Percentiles rank a stretch among this genome's conserved stretches.
These are phyloP conservation scores for Leptinotarsa juncta DNA, from an alignment of 2,888 invertebrate genomes.

Conservation along the genomic window DNA sequence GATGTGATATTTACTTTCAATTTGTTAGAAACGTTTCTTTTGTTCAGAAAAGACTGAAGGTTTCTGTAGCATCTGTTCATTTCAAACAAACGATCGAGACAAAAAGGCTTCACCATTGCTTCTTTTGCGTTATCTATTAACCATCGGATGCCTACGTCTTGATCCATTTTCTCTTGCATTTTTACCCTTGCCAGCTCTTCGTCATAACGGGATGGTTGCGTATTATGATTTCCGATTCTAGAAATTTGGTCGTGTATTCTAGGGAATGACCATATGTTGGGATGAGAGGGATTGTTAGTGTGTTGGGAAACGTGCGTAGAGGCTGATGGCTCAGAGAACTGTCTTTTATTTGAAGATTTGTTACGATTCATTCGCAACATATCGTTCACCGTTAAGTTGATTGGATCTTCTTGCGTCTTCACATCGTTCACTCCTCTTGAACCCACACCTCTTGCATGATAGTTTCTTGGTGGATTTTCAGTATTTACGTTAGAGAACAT, in stretches of 20 bases:
- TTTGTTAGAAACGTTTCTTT: slow-evolving; percentile 16
- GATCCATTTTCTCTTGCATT: slow-evolving; percentile 4
- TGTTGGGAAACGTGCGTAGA: not conserved
- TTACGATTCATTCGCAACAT: not conserved
- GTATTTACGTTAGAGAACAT: not conserved
- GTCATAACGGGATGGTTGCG: not conserved
- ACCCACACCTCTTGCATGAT: not conserved
- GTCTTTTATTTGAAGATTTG: not conserved
- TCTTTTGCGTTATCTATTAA: slow-evolving; percentile 25
- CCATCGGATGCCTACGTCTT: slow-evolving; percentile 20
- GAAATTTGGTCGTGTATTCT: not conserved
- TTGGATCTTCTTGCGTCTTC: not conserved
- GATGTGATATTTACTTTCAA: slow-evolving; percentile 16
- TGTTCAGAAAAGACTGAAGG: slow-evolving; percentile 1
- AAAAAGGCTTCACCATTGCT: slow-evolving; percentile 20
- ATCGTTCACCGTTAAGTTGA: slow-evolving; percentile 5
- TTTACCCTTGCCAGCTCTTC: not conserved
- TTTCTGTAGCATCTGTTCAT: slow-evolving; percentile 29
- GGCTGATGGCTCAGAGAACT: not conserved
- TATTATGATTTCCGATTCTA: slow-evolving; percentile 18
- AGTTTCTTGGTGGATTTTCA: not conserved
- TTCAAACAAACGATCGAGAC: slow-evolving; percentile 17
- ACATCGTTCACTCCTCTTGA: not conserved
- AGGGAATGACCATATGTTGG: not conserved
- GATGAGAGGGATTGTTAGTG: not conserved